These are phyloP conservation scores for Eupeodes luniger DNA, from an alignment of 2,888 invertebrate species.

Conservation along the genomic window DNA sequence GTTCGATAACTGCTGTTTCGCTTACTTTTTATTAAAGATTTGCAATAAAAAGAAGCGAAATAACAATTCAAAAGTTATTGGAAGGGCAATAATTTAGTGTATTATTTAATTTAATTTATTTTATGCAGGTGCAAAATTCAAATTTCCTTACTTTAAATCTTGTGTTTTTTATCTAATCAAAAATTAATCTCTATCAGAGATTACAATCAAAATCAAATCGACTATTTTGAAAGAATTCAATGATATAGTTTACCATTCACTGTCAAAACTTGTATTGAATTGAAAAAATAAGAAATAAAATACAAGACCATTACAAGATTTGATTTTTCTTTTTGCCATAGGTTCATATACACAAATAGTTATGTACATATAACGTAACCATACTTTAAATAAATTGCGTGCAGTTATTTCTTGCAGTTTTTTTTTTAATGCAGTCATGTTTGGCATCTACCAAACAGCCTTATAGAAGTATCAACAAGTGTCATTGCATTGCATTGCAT, in stretches of 20 bases:
- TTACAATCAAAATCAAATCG: neutral
- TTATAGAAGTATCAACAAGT: slow-evolving; percentile 31
- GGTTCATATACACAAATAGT: neutral
- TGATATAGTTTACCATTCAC: neutral
- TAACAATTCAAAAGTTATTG: too few species aligned
- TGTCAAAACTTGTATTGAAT: slow-evolving; percentile 31
- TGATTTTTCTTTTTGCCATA: neutral
- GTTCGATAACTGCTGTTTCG: too few species aligned
- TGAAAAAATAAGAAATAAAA: neutral
- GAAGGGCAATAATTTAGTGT: too few species aligned
- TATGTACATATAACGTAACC: neutral
- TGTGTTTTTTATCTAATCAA: too few species aligned
- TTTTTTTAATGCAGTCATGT: neutral
- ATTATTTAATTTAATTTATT: too few species aligned
- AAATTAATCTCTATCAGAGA: too few species aligned
- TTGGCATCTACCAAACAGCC: neutral
- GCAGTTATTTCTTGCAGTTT: slow-evolving; percentile 18
- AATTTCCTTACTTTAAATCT: too few species aligned
- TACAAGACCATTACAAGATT: neutral
- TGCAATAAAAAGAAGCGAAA: too few species aligned
- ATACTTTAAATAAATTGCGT: slow-evolving; percentile 23
- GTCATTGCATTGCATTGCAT: slow-evolving; percentile 30
- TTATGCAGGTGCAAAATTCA: too few species aligned
- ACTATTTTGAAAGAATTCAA: neutral
- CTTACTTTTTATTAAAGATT: too few species aligned